Evolutionary conservation across 64 coral and sea anemone genomes (phyloP), one percentile per base, ranked within the genome.

Genomic region (Porites lutea): DNA sequence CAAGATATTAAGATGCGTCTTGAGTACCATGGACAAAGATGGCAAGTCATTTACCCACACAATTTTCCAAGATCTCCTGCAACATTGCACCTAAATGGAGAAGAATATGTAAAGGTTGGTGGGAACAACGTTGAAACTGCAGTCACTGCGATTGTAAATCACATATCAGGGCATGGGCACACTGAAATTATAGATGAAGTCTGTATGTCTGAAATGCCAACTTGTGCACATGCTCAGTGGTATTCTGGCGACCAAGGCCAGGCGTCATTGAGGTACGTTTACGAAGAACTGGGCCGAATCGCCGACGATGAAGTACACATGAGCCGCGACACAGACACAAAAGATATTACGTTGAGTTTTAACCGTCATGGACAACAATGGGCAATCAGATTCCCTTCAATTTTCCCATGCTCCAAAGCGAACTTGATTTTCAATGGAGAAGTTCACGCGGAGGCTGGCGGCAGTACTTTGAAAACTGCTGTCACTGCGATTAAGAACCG

Each of bases 41-140:
- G 81, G 81, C 81, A 68, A 84, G 81, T 84, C 9, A 19, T 12
- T 3, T 84, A 68, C 22, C 62, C 63, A 6, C 22, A 18, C 1
- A 47, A 84, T 84, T 84, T 84, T 84, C 81, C 81, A 68, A 20
- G 6, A 2, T 84, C 81, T 5, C 4, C 67, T 22, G 81, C 81
- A 48, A 53, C 16, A 9, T 49, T 84, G 9, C 5, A 3, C 19
- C 1, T 3, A 18, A 21, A 69, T 10, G 46, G 37, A 20, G 9
- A 68, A 6, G 3, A 49, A 18, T 52, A 2, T 3, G 62, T 1
- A 13, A 52, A 19, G 15, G 81, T 84, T 68, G 81, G 62, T n/a
- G 81, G 81, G 19, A 12, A 69, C 5, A 21, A 0, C 65, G 10
- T 84, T 10, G 48, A 84, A 48, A 69, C 3, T 15, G 47, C 81